Conservation (phyloP, 2,888 invertebrate species). For the Pachymerium ferrugineum region DNA sequence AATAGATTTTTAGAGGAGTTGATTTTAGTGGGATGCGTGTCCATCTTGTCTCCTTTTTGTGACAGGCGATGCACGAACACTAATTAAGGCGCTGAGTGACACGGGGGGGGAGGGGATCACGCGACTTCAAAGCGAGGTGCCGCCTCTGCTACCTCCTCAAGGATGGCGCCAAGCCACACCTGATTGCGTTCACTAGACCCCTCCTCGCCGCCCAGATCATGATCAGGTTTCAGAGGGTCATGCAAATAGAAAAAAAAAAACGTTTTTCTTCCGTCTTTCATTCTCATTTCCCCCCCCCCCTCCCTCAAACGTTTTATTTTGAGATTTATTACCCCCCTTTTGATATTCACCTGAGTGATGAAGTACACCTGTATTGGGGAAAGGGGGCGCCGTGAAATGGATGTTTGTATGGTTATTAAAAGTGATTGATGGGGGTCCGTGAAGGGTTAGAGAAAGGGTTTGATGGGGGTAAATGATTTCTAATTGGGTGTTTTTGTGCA, state of each 20-base stretch:
- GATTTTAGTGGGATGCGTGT: slow-evolving; percentile 27
- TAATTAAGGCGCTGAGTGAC: slow-evolving; percentile 28
- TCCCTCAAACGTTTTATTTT: too few relatives aligned
- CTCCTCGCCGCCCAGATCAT: slow-evolving; percentile 27
- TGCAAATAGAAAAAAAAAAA: slow-evolving; percentile 4
- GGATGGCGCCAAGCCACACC: slow-evolving; percentile 27
- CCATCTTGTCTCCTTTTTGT: slow-evolving; percentile 27
- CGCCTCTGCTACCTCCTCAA: slow-evolving; percentile 24
- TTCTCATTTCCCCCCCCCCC: neutral
- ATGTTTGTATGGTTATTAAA: neutral
- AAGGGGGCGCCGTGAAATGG: neutral
- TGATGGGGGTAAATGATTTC: slow-evolving; percentile 2
- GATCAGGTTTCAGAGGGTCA: slow-evolving; percentile 29
- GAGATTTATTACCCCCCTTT: too few relatives aligned
- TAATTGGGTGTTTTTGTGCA: slow-evolving; percentile 29
- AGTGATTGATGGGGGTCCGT: neutral
- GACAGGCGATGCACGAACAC: slow-evolving; percentile 28
- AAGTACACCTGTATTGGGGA: neutral
- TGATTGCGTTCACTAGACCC: slow-evolving; percentile 21
- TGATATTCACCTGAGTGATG: neutral
- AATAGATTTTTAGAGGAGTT: neutral
- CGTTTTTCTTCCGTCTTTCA: too few relatives aligned
- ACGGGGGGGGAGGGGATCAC: neutral
- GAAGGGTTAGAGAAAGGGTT: neutral
- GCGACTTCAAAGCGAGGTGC: slow-evolving; percentile 3